Percentiles rank a stretch among this genome's conserved stretches.
phyloP scores from a whole-genome alignment of 2,888 invertebrate genomes.

The Isoperla grammatica region DNA sequence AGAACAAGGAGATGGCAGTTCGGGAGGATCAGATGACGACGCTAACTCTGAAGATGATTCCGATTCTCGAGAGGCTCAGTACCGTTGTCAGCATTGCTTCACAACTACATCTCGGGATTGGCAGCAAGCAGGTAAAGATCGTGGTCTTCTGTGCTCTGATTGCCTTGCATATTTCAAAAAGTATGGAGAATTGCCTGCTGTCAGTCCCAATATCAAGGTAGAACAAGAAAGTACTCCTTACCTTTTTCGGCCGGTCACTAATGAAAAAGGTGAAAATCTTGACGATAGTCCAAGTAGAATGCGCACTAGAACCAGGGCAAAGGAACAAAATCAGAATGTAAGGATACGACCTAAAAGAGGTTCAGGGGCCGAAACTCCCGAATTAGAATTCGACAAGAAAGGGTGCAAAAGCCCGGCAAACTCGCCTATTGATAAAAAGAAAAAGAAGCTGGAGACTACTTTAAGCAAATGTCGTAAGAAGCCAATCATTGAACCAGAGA shows the following conservation, averaged over 20 bases:
- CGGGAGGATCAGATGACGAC: conserved; percentile 48
- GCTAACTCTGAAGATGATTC: conserved; percentile 95
- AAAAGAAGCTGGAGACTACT: conserved; percentile 47
- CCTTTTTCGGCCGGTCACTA: conserved; percentile 47
- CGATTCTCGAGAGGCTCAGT: conserved; percentile 73
- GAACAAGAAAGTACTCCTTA: conserved; percentile 41
- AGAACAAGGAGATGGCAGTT: conserved; percentile 53
- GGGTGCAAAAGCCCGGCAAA: conserved; percentile 40
- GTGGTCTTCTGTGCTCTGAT: conserved; percentile 64
- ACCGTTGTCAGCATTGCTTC: conserved; percentile 68
- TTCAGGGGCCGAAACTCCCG: conserved; percentile 41
- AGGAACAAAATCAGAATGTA: conserved; percentile 48
- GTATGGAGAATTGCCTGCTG: conserved; percentile 64
- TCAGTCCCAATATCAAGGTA: conserved; percentile 37
- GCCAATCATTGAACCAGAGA: conserved; percentile 38
- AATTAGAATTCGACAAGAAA: conserved; percentile 39
- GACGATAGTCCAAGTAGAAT: conserved; percentile 66
- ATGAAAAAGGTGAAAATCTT: conserved; percentile 39
- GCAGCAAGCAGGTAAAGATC: conserved; percentile 68
- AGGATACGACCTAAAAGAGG: conserved; percentile 55
- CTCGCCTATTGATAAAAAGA: conserved; percentile 44
- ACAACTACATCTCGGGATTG: conserved; percentile 66
- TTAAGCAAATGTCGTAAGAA: conserved; percentile 50
- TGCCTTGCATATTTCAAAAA: conserved; percentile 71
- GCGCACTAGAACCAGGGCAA: conserved; percentile 67